These are phyloP conservation scores for Cyclargus thomasi DNA, from an alignment of 1,140 invertebrate species.

Conservation along the genomic window DNA sequence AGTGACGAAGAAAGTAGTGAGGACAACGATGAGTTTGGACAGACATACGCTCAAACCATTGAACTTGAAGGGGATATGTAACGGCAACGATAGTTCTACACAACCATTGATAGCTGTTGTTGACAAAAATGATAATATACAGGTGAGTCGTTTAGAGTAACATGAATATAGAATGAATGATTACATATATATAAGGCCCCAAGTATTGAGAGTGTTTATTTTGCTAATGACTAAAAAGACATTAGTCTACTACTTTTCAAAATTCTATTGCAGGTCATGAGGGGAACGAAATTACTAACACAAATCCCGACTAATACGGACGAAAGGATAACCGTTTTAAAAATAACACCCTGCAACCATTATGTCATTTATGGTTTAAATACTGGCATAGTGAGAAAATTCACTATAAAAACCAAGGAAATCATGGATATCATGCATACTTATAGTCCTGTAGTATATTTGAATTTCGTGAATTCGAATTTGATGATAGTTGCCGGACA, in stretches of 20 bases:
- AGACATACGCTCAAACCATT: slow-evolving; percentile 52
- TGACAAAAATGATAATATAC: slow-evolving; percentile 64
- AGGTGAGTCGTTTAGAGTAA: slow-evolving; percentile 34
- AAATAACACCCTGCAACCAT: slow-evolving; percentile 64
- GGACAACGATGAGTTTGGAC: slow-evolving; percentile 56
- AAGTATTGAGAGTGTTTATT: too few species aligned
- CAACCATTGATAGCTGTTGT: slow-evolving; percentile 57
- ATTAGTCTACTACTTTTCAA: not conserved
- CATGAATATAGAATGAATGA: too few species aligned
- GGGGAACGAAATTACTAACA: slow-evolving; percentile 55
- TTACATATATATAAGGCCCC: too few species aligned
- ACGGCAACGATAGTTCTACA: slow-evolving; percentile 38
- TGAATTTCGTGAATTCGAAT: slow-evolving; percentile 45
- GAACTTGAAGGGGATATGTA: slow-evolving; percentile 59
- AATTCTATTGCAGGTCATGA: slow-evolving; percentile 48
- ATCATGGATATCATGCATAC: slow-evolving; percentile 48
- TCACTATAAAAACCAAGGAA: slow-evolving; percentile 48
- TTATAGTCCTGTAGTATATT: slow-evolving; percentile 48
- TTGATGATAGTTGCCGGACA: slow-evolving; percentile 53
- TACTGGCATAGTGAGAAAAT: slow-evolving; percentile 49
- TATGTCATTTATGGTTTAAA: slow-evolving; percentile 54
- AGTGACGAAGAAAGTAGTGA: slow-evolving; percentile 32
- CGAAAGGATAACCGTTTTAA: slow-evolving; percentile 48
- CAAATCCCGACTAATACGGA: slow-evolving; percentile 48
- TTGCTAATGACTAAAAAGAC: too few species aligned